A percentile compares a stretch with the other conserved stretches of the same genome.
Conservation (phyloP, 1,140 invertebrate genomes). For the Solen grandis region DNA sequence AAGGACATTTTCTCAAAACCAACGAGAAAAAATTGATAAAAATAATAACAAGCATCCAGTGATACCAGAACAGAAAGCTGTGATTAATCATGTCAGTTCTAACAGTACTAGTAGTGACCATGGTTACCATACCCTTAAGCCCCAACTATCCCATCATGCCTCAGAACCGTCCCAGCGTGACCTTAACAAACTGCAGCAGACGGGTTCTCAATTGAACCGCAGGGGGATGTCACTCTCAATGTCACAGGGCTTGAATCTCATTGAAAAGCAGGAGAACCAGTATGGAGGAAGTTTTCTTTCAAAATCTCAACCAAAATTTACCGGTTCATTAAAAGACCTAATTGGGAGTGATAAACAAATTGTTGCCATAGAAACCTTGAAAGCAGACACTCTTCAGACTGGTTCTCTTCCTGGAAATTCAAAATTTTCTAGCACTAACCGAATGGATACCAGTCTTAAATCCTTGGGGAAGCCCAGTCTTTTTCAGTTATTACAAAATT, state of each 20-base stretch:
- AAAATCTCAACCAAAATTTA: constrained; percentile 54
- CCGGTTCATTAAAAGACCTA: constrained; percentile 49
- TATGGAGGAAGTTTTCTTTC: constrained; percentile 13
- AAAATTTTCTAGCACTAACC: constrained; percentile 31
- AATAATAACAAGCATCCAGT: constrained; percentile 41
- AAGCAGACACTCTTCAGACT: constrained; percentile 10
- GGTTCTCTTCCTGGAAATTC: constrained; percentile 35
- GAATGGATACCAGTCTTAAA: constrained; percentile 33
- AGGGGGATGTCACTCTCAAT: constrained; percentile 50
- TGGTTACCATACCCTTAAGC: too few relatives aligned
- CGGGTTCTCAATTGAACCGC: background rate
- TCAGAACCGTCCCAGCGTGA: too few relatives aligned
- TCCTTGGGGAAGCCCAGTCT: constrained; percentile 46
- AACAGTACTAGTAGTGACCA: too few relatives aligned
- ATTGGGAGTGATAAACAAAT: constrained; percentile 47
- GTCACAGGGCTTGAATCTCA: constrained; percentile 46
- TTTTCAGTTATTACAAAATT: constrained; percentile 54
- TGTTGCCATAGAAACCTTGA: constrained; percentile 50
- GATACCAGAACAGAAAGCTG: constrained; percentile 20
- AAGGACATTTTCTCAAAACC: background rate
- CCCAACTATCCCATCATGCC: too few relatives aligned
- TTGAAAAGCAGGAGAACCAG: background rate
- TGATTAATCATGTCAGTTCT: too few relatives aligned
- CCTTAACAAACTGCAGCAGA: too few relatives aligned
- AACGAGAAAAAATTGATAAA: constrained; percentile 18